Conservation (phyloP, 1,140 invertebrate genomes). For the Drosophila fuyamai region DNA sequence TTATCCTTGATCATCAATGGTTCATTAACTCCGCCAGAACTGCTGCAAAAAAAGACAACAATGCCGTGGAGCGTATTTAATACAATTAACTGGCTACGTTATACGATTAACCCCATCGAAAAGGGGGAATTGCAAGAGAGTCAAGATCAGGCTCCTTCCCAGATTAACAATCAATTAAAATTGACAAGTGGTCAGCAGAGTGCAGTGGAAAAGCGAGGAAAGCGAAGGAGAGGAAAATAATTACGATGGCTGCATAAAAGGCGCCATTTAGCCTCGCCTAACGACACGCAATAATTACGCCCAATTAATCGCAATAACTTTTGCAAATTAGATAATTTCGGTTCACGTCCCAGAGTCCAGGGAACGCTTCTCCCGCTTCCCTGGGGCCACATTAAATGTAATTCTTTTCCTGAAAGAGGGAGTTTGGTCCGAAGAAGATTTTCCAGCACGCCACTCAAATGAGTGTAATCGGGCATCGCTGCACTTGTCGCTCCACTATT, state of each 20-base stretch:
- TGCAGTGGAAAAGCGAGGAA: conserved; percentile 8
- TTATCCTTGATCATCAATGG: conserved; percentile 83
- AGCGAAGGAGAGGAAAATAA: conserved; percentile 60
- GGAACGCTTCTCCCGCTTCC: conserved; percentile 15
- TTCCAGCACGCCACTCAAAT: conserved; percentile 53
- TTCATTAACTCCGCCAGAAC: conserved; percentile 73
- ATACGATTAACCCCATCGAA: conserved; percentile 71
- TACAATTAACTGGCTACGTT: conserved; percentile 80
- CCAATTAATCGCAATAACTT: conserved; percentile 82
- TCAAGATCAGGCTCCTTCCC: conserved; percentile 63
- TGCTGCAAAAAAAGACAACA: conserved; percentile 46
- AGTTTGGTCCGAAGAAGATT: conserved; percentile 27
- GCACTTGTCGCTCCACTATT: conserved; percentile 41
- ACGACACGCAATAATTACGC: conserved; percentile 82
- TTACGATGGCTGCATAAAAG: conserved; percentile 80
- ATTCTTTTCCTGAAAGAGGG: conserved; percentile 49
- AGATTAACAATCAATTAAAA: conserved; percentile 84
- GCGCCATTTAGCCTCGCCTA: conserved; percentile 69
- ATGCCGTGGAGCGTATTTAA: conserved; percentile 75
- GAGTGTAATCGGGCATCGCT: conserved; percentile 58
- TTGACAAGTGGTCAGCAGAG: conserved; percentile 65
- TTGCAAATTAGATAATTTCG: conserved; percentile 83
- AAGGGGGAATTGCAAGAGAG: conserved; percentile 22
- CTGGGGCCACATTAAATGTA: conserved; percentile 52
- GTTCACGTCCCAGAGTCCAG: conserved; percentile 33